Evolutionary conservation across 2,113 vertebrate genomes (phyloP).

Genomic region (Hydropotes inermis): DNA sequence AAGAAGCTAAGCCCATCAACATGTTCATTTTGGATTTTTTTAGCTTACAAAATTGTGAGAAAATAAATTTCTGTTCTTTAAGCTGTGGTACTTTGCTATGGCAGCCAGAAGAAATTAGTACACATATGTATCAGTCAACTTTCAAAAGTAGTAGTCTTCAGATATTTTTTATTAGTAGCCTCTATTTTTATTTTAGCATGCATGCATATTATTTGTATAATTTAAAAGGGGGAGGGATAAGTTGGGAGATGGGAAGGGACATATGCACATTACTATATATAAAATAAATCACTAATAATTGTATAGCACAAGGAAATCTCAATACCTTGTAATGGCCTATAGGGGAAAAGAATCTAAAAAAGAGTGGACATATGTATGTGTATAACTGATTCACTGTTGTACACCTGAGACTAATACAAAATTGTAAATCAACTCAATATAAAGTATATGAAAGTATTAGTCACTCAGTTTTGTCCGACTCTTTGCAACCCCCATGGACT

Average conservation of each 20-base stretch:
- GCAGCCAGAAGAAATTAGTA: neutral
- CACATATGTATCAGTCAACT: neutral
- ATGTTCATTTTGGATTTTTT: neutral
- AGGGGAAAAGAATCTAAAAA: neutral
- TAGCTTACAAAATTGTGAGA: neutral
- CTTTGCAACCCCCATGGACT: neutral
- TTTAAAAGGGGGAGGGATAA: neutral
- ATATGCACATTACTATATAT: neutral
- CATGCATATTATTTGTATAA: neutral
- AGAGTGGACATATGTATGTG: neutral
- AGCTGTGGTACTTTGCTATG: neutral
- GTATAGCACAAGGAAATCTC: neutral
- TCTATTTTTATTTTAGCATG: neutral
- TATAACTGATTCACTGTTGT: neutral
- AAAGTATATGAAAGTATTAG: neutral
- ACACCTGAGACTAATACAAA: neutral
- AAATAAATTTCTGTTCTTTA: neutral
- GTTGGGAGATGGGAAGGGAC: neutral
- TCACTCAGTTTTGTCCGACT: neutral
- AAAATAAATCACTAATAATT: neutral
- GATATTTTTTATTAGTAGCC: neutral
- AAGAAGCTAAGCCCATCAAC: neutral
- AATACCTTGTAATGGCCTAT: neutral
- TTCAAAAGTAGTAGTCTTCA: neutral
- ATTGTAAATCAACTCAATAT: neutral